Percentiles rank a stretch among this genome's conserved stretches.
phyloP scores from a whole-genome alignment of 2,888 invertebrate species.

The Limnephilus lunatus region DNA sequence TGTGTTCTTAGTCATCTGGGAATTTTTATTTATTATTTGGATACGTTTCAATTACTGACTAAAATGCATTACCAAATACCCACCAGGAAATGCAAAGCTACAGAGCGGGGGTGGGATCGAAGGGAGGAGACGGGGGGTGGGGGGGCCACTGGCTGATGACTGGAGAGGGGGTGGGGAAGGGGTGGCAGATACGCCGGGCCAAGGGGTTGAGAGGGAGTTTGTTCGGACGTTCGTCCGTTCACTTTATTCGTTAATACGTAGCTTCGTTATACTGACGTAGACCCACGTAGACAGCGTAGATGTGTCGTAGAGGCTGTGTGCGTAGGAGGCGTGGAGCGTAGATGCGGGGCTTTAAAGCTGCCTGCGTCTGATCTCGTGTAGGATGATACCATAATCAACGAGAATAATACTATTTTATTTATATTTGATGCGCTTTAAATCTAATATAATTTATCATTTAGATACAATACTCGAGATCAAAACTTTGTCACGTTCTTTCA shows the following conservation, averaged over 20 bases:
- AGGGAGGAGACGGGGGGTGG: slow-evolving; percentile 32
- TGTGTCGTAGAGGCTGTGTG: slow-evolving; percentile 22
- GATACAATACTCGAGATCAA: too few relatives aligned
- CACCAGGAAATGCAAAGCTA: slow-evolving; percentile 37
- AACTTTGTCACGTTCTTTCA: too few relatives aligned
- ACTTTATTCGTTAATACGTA: slow-evolving; percentile 66
- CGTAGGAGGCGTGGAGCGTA: not conserved
- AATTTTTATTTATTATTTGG: slow-evolving; percentile 40
- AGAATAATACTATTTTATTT: not conserved
- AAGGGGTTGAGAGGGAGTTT: slow-evolving; percentile 38
- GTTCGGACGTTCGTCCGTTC: slow-evolving; percentile 64
- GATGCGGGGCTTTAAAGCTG: not conserved
- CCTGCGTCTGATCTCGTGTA: not conserved
- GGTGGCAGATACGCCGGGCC: slow-evolving; percentile 36
- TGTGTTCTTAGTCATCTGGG: not conserved
- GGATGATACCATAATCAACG: not conserved
- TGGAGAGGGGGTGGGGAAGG: slow-evolving; percentile 9
- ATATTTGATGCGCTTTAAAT: not conserved
- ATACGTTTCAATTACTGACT: slow-evolving; percentile 63
- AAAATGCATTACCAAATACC: slow-evolving; percentile 62
- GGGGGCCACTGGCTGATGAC: not conserved
- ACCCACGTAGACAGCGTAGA: slow-evolving; percentile 26
- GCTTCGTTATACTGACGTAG: slow-evolving; percentile 56
- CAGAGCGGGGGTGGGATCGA: slow-evolving; percentile 37
- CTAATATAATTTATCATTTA: not conserved